Conservation (phyloP, 2,797 vertebrate genomes). For the Takifugu rubripes region DNA sequence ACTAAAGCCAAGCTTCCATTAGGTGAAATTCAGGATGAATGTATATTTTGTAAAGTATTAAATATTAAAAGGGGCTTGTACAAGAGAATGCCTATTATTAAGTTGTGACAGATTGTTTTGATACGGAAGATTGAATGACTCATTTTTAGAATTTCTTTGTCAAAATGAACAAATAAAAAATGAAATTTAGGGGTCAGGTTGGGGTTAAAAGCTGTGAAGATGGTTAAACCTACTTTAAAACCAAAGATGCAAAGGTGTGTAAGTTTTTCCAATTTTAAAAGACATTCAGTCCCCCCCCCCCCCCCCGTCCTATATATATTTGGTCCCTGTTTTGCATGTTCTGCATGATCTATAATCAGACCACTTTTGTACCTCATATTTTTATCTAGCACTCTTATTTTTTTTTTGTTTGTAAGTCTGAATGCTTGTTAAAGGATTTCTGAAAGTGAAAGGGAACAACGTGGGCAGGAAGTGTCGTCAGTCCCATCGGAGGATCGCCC, state of each 20-base stretch:
- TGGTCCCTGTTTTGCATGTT: conserved; percentile 87
- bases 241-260: conserved; percentile 98
- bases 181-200: conserved; percentile 68
- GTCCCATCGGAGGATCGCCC: background rate
- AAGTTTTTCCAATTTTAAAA: conserved; percentile 80
- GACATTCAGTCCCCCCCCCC: conserved; percentile 81
- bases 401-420: conserved; percentile 88
- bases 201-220: conserved; percentile 93
- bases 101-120: conserved; percentile 88
- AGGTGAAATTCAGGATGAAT: conserved; percentile 93
- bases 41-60: conserved; percentile 98
- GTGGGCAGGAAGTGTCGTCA: conserved; percentile 17
- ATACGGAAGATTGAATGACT: conserved; percentile 88
- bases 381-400: conserved; percentile 86
- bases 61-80: conserved; percentile 93
- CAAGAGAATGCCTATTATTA: conserved; percentile 86
- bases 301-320: conserved; percentile 74
- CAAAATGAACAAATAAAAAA: conserved; percentile 58
- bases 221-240: conserved; percentile 98
- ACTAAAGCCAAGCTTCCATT: conserved; percentile 91
- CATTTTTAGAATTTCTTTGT: conserved; percentile 82
- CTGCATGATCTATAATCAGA: conserved; percentile 91
- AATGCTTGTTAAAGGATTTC: conserved; percentile 72
- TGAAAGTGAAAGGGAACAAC: conserved; percentile 57
- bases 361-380: conserved; percentile 95